Base-by-base conservation (phyloP, 2,797 vertebrate genomes). In the Microchirus variegatus region DNA sequence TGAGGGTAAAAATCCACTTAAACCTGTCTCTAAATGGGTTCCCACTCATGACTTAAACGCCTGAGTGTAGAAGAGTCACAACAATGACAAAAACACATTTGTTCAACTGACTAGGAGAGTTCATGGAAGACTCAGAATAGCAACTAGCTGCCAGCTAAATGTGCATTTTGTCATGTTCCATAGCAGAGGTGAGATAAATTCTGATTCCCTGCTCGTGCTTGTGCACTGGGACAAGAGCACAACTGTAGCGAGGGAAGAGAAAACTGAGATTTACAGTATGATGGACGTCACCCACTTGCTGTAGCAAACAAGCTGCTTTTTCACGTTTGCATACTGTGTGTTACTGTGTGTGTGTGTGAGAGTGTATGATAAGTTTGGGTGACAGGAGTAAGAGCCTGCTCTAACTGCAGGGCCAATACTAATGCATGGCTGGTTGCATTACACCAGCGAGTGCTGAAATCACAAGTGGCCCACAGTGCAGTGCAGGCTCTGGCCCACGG, bases 381-480 rank as follows among this genome's bases (percentile, higher is more conserved):
- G 92, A 93, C 92, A 92, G 91, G 87, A 91, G 90, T 87, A 90
- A 89, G 88, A 91, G 88, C 87, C 86, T 79, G 63, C 79, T 90
- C 80, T 91, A 84, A 91, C 92, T 93, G 85, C 74, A 89, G 89
- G 90, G 90, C 81, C 89, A 93, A 91, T 93, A 83, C 88, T 92
- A 93, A 93, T 91, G 92, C 92, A 90, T 93, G 93, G 89, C 84
- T 92, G 92, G 85, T 90, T 92, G 83, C 81, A 73, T 91, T 92
- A 88, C 89, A 92, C 89, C 86, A 89, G 87, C 84, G 81, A 90
- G 84, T 79, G 79, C 85, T 82, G 87, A 84, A 91, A 81, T 92
- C 87, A 89, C 89, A 91, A 90, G 80, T 87, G 88, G 84, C 89
- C 90, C 77, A 84, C 79, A 86, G 89, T 84, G 80, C 81, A 73